A percentile compares a stretch with the other conserved stretches of the same genome.
phyloP scores from a whole-genome alignment of 64 coral and sea anemone genomes.

The Platygyra sinensis region DNA sequence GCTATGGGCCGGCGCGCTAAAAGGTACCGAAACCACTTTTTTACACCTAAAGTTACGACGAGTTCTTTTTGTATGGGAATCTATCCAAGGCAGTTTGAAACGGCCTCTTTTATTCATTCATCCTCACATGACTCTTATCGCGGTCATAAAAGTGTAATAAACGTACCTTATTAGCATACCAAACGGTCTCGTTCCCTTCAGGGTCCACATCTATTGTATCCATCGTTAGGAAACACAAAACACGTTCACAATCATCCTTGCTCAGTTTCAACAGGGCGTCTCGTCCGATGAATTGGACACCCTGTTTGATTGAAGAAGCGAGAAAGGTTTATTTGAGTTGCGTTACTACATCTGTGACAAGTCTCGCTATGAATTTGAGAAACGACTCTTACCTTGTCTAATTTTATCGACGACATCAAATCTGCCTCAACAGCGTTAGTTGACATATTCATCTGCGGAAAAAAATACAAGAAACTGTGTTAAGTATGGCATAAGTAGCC shows the following conservation, averaged over 20 bases:
- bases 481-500: background rate
- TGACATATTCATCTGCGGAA: conserved; percentile 17
- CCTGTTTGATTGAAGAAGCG: background rate
- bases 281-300: conserved; percentile 1
- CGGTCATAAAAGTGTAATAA: no score
- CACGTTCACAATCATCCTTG: background rate
- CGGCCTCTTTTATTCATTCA: no score
- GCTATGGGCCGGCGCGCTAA: no score
- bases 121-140: no score
- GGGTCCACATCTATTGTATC: conserved; percentile 20
- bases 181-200: conserved; percentile 20
- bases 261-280: background rate
- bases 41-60: no score
- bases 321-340: background rate
- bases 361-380: background rate
- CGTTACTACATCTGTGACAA: background rate
- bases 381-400: background rate
- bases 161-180: background rate
- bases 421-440: conserved; percentile 9
- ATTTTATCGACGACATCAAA: background rate
- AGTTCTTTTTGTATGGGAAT: no score
- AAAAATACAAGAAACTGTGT: background rate
- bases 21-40: no score
- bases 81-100: no score
- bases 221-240: conserved; percentile 10